Percentiles rank a stretch among this genome's conserved stretches.
Evolutionary conservation across 2,113 vertebrate genomes (phyloP).

Genomic region (Mastomys natalensis): DNA sequence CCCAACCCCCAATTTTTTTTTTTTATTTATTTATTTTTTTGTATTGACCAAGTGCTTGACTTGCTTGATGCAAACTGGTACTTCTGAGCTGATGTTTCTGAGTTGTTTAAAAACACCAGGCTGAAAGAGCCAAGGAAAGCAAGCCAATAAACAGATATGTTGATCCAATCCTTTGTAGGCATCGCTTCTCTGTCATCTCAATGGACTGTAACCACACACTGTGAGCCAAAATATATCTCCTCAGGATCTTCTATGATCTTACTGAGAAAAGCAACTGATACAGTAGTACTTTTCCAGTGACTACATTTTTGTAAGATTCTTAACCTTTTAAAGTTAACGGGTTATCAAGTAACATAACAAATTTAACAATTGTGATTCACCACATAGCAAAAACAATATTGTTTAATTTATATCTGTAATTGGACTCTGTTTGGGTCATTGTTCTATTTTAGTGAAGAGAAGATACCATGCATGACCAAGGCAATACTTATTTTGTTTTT

Average conservation of each 20-base stretch:
- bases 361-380: background rate
- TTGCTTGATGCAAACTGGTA: no score
- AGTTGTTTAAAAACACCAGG: background rate
- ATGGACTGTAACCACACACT: background rate
- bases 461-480: background rate
- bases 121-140: background rate
- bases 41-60: no score
- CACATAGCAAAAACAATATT: background rate
- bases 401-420: background rate
- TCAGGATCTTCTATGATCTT: background rate
- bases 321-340: background rate
- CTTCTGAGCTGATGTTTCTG: background rate
- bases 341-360: background rate
- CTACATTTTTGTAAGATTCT: background rate
- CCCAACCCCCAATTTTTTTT: accelerated
- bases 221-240: background rate
- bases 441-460: background rate
- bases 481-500: background rate
- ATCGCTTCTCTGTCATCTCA: background rate
- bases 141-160: background rate
- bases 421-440: background rate
- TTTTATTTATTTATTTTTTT: no score
- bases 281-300: background rate
- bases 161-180: background rate
- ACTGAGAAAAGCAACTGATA: background rate